phyloP scores from a whole-genome alignment of 2,797 vertebrate species.

The Brotula barbata region DNA sequence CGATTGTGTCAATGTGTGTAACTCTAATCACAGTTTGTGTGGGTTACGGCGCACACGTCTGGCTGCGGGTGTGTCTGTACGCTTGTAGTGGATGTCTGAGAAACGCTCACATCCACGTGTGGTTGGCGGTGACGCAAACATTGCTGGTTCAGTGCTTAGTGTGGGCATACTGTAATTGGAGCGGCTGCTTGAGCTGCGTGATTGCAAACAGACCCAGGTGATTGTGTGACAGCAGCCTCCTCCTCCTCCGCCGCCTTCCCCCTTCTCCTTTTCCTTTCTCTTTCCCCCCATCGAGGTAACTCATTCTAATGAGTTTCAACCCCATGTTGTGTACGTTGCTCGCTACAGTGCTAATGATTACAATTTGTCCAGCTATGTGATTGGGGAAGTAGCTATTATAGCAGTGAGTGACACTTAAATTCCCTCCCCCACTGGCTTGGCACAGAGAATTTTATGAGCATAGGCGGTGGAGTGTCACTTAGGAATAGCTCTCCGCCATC shows the following conservation, averaged over 20 bases:
- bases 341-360: constrained; percentile 67
- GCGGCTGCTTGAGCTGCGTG: constrained; percentile 42
- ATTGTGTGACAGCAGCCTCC: constrained; percentile 48
- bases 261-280: constrained; percentile 1
- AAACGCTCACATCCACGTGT: constrained; percentile 32
- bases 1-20: constrained; percentile 36
- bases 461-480: constrained; percentile 69
- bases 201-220: constrained; percentile 73
- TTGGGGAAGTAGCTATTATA: constrained; percentile 66
- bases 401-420: constrained; percentile 55
- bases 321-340: constrained; percentile 48
- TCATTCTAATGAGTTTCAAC: constrained; percentile 58
- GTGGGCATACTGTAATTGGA: constrained; percentile 51
- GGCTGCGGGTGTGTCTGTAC: constrained; percentile 12
- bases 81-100: constrained; percentile 3
- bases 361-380: constrained; percentile 69
- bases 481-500: constrained; percentile 64
- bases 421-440: constrained; percentile 50
- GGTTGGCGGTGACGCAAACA: constrained; percentile 43
- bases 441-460: constrained; percentile 62
- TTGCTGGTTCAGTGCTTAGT: constrained; percentile 18
- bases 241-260: constrained; percentile 2
- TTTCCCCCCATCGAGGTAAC: constrained; percentile 30
- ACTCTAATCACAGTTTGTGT: constrained; percentile 52
- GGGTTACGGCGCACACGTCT: constrained; percentile 25